phyloP scores from a whole-genome alignment of 2,797 vertebrate genomes.

The Esox masquinongy region DNA sequence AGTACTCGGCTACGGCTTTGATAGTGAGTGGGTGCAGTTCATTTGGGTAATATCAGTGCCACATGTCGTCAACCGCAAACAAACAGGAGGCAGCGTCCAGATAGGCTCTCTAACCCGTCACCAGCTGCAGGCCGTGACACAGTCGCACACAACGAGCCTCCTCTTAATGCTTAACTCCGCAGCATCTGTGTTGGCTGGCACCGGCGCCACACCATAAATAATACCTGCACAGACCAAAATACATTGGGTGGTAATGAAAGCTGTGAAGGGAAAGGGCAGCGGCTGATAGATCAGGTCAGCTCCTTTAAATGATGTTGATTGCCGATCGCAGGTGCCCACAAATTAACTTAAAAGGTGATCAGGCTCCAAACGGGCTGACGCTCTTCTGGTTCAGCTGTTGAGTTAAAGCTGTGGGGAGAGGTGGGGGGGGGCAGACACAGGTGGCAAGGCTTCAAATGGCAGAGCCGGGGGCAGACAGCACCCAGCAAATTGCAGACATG shows the following conservation, averaged over 20 bases:
- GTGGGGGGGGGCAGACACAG: slow-evolving; percentile 48
- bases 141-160: slow-evolving; percentile 66
- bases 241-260: slow-evolving; percentile 62
- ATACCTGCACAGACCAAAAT: slow-evolving; percentile 59
- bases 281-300: slow-evolving; percentile 57
- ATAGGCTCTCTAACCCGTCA: slow-evolving; percentile 57
- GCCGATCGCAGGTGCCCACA: slow-evolving; percentile 60
- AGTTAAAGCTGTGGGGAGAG: slow-evolving; percentile 43
- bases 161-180: slow-evolving; percentile 62
- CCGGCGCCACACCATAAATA: slow-evolving; percentile 63
- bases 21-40: slow-evolving; percentile 69
- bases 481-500: slow-evolving; percentile 70
- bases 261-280: slow-evolving; percentile 67
- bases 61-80: slow-evolving; percentile 75
- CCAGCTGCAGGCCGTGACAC: slow-evolving; percentile 70
- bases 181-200: slow-evolving; percentile 71
- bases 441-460: slow-evolving; percentile 71
- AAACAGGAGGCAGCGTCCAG: slow-evolving; percentile 74
- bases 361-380: slow-evolving; percentile 40
- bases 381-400: slow-evolving; percentile 55
- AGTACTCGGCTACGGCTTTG: slow-evolving; percentile 67
- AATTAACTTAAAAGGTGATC: slow-evolving; percentile 65
- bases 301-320: slow-evolving; percentile 68
- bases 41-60: slow-evolving; percentile 79
- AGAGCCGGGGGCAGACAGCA: slow-evolving; percentile 63